Percentiles rank a stretch among this genome's conserved stretches.
phyloP scores from a whole-genome alignment of 2,113 vertebrate genomes.

The Clarias magur region DNA sequence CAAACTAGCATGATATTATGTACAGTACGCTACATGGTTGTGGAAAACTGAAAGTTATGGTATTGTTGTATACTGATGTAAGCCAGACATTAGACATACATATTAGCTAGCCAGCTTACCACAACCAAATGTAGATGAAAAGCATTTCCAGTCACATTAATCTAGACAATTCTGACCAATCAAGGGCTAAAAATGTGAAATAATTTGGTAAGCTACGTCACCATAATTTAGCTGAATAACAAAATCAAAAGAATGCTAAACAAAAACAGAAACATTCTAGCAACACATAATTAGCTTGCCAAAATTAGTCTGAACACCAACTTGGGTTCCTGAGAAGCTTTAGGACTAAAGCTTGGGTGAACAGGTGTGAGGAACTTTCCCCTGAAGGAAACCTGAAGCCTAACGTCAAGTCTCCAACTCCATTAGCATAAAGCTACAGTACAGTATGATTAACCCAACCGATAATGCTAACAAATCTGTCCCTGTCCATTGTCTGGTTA shows the following conservation, averaged over 20 bases:
- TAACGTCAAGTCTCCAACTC: neutral
- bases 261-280: neutral
- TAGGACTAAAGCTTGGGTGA: neutral
- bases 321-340: neutral
- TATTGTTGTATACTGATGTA: neutral
- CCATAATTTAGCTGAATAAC: neutral
- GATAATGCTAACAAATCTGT: neutral
- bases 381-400: neutral
- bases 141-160: too few species aligned
- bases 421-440: neutral
- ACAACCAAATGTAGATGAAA: neutral
- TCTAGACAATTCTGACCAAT: neutral
- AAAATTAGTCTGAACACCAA: slow-evolving; percentile 3
- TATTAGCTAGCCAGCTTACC: neutral
- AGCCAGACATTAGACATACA: neutral
- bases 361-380: slow-evolving; percentile 28
- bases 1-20: neutral
- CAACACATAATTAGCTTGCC: neutral
- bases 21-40: neutral
- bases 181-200: neutral
- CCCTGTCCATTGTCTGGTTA: neutral
- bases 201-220: neutral
- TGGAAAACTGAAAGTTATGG: neutral
- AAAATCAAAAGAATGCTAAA: neutral
- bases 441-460: neutral